Conservation (phyloP, 2,888 invertebrate species). For the Agonopterix subpropinquella region DNA sequence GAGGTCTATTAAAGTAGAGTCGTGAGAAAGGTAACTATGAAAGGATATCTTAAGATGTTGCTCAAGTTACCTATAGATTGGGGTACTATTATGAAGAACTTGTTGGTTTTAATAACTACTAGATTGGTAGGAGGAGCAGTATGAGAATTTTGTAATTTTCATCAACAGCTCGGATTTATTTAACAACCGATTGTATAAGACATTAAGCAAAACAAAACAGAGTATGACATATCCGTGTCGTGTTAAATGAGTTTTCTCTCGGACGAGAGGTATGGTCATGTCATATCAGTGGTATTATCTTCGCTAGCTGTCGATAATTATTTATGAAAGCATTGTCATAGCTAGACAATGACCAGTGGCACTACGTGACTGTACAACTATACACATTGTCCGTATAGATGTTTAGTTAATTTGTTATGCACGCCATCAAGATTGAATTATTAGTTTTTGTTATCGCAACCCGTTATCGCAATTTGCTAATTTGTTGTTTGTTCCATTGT, state of each 20-base stretch:
- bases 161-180: too few relatives aligned
- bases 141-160: too few relatives aligned
- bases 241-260: neutral
- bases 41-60: slow-evolving; percentile 43
- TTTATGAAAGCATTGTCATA: slow-evolving; percentile 46
- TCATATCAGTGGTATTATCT: slow-evolving; percentile 6
- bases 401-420: slow-evolving; percentile 3
- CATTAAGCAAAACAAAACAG: too few relatives aligned
- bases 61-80: slow-evolving; percentile 6
- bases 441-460: neutral
- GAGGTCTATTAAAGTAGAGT: slow-evolving; percentile 61
- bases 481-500: neutral
- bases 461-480: slow-evolving; percentile 1
- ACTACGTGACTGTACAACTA: slow-evolving; percentile 28
- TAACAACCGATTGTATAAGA: too few relatives aligned
- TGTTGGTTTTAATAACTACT: too few relatives aligned
- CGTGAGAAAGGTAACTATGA: slow-evolving; percentile 55
- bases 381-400: neutral
- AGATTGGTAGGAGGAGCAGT: too few relatives aligned
- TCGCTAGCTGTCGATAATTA: slow-evolving; percentile 29
- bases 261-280: neutral
- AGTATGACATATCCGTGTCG: too few relatives aligned
- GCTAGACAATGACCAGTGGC: slow-evolving; percentile 38
- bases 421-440: slow-evolving; percentile 3
- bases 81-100: neutral